Conservation (phyloP, 2,888 invertebrate species). For the Caenorhabditis becei region DNA sequence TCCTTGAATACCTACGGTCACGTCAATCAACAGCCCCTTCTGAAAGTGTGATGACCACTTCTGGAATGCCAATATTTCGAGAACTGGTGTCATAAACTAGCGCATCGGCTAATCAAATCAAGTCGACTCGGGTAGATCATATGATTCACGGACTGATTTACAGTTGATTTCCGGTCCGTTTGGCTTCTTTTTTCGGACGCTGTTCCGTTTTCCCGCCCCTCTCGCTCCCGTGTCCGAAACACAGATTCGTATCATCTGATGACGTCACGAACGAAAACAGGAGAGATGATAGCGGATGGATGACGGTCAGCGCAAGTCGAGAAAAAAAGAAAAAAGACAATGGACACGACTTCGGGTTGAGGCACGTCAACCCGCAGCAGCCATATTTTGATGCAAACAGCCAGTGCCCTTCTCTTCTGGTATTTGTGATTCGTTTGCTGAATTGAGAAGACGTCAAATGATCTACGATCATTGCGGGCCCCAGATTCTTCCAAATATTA, state of each 20-base stretch:
- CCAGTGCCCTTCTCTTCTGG: neutral
- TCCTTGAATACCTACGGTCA: neutral
- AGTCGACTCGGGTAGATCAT: constrained; percentile 15
- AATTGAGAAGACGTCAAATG: constrained; percentile 29
- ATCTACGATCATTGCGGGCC: constrained; percentile 39
- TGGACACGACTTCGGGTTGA: constrained; percentile 31
- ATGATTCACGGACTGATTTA: constrained; percentile 49
- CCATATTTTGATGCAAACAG: constrained; percentile 39
- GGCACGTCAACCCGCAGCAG: constrained; percentile 43
- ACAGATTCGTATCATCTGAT: constrained; percentile 29
- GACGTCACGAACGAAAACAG: constrained; percentile 19
- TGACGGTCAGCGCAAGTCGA: constrained; percentile 21
- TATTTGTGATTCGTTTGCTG: constrained; percentile 54
- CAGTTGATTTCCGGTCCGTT: constrained; percentile 24
- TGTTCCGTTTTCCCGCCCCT: constrained; percentile 5
- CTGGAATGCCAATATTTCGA: constrained; percentile 7
- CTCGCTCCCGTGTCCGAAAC: neutral
- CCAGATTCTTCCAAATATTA: constrained; percentile 30
- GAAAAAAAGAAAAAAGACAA: constrained; percentile 25
- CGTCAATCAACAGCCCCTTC: neutral
- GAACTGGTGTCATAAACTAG: constrained; percentile 46
- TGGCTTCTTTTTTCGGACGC: constrained; percentile 15
- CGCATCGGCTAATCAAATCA: constrained; percentile 40
- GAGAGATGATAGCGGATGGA: constrained; percentile 32
- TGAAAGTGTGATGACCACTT: neutral